Evolutionary conservation across 2,888 invertebrate genomes (phyloP), one percentile per base, ranked within the genome.

Genomic region (Metallyticus violacea): DNA sequence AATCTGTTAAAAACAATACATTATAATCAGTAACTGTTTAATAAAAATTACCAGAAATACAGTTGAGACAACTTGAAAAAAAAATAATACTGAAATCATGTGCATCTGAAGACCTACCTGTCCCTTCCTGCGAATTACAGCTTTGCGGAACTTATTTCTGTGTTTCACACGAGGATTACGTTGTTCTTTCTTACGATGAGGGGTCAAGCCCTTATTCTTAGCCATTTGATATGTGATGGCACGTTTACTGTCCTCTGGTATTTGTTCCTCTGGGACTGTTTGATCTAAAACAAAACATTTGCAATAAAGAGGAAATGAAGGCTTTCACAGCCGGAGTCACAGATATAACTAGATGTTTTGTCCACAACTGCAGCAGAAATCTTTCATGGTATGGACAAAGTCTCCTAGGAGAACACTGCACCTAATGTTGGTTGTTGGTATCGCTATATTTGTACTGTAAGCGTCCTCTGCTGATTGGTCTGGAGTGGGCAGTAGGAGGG

Each of bases 121-220:
- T 90, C 99, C 99, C 93, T 97, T 98, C 91, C 99, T 95, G 87
- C 98, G 95, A 89, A 98, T 97, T 90, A 97, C 94, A 0, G 99
- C 99, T 92, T 98, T 98, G 88, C 96, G 94, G 92, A 95, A 99
- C 91, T 99, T 99, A 89, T 96, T 95, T 89, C 97, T 96, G 91
- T 99, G 97, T 91, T 98, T 99, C 6, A 99, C 98, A 90, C 99
- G 94, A 0, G 99, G 99, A 94, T 99, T 99, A 88, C 98, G 94
- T 89, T 96, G 94, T 90, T 98, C 98, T 91, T 98, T 99, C 92
- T 97, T 98, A 88, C 98, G 95, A 89, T 96, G 94, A 0, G 98
- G 97, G 77, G 96, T 98, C 26, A 99, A 93, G 25, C 99, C 99
- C 92, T 98, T 99, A 91, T 99, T 99, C 92, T 99, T 99, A 26